These are phyloP conservation scores for Tanypteryx hageni DNA, from an alignment of 2,888 invertebrate genomes.

Conservation along the genomic window DNA sequence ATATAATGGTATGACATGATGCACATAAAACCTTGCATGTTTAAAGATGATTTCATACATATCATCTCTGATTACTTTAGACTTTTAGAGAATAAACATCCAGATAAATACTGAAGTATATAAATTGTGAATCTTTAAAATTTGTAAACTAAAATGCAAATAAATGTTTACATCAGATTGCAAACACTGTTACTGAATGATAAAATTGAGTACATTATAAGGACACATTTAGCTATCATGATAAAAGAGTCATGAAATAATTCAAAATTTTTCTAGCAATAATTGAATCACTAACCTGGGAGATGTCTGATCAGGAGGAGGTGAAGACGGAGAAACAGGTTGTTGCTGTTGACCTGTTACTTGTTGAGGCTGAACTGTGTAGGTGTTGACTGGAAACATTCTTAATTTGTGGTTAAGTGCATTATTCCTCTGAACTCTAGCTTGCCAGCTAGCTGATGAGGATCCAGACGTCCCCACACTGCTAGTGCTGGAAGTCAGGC, in stretches of 20 bases:
- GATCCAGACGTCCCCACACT: slow-evolving; percentile 69
- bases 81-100: not conserved
- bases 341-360: slow-evolving; percentile 10
- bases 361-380: slow-evolving; percentile 78
- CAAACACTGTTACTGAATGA: not conserved
- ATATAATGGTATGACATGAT: not conserved
- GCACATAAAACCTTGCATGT: too few species aligned
- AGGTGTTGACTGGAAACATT: slow-evolving; percentile 84
- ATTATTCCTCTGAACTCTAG: slow-evolving; percentile 74
- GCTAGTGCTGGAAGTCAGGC: slow-evolving; percentile 68
- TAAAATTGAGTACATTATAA: not conserved
- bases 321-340: slow-evolving; percentile 34
- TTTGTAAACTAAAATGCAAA: too few species aligned
- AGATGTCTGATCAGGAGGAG: slow-evolving; percentile 66
- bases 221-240: not conserved
- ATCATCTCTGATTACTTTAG: too few species aligned
- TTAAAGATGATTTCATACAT: too few species aligned
- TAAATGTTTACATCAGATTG: too few species aligned
- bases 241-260: not conserved
- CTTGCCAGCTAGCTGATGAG: slow-evolving; percentile 68
- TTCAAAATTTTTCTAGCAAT: not conserved
- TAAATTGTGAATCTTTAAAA: too few species aligned
- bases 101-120: not conserved
- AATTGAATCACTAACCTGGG: slow-evolving; percentile 66
- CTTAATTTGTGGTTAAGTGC: slow-evolving; percentile 77